Base-by-base conservation (phyloP, 23 tunicate genomes). In the Trididemnum nubilum region DNA sequence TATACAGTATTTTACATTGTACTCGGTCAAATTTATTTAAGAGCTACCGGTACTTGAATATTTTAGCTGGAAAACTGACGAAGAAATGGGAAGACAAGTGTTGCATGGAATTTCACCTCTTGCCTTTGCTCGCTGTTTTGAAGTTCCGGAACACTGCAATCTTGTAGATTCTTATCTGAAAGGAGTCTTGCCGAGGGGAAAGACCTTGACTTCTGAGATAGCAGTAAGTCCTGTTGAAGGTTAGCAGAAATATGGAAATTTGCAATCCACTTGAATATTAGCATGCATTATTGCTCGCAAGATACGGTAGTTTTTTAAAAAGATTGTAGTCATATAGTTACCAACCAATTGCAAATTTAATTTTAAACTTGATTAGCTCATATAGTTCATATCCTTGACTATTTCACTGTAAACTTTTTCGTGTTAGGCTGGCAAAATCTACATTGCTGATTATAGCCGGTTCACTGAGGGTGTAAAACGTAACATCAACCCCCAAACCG, bases 61-160 rank as follows among this genome's bases (percentile, higher is more conserved):
- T 67, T 33, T 65, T 33, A 90, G 96, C 0, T 90, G 96, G 96
- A 51, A 85, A n/a, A 78, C 90, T 1, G 90, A 90, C 57, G 82
- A 64, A 19, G 90, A 72, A 51, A 71, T 80, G 72, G 96, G 90
- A 7, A 49, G 96, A 24, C 96, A 90, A 65, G 86, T 85, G 0
- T 58, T 90, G 34, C 80, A 40, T 35, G 96, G 96, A 64, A 85
- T 85, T 27, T 31, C 59, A n/a, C 96, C 96, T n/a, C 37, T 78
- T 1, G 78, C 83, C 0, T 29, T 90, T 25, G 29, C 51, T 25
- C 69, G 82, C 23, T 85, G 83, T 34, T n/a, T 2, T 23, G 33
- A 65, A 49, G 25, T 77, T 29, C 83, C 83, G 4, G 25, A 2
- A 9, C 28, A 77, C 37, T 85, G 82, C 44, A 44, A 77, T 52